Conservation (phyloP, 2,888 invertebrate species). For the Euclidia mi region DNA sequence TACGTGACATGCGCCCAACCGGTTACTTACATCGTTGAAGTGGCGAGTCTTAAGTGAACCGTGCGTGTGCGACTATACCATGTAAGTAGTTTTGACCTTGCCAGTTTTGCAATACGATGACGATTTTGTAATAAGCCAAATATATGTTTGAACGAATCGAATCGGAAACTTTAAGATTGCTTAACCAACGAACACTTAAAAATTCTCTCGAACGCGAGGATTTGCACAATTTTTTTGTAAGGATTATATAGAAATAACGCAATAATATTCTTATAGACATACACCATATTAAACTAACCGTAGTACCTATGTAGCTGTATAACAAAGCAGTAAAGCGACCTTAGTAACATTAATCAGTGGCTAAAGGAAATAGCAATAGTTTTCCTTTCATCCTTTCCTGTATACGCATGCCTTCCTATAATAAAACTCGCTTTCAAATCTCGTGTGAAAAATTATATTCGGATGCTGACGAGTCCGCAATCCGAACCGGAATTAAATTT, state of each 20-base stretch:
- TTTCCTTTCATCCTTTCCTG: constrained; percentile 20
- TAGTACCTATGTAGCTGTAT: neutral
- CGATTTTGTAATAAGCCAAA: constrained; percentile 41
- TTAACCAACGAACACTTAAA: constrained; percentile 19
- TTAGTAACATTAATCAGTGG: neutral
- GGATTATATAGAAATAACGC: neutral
- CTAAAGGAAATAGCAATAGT: constrained; percentile 2
- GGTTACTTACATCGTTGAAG: constrained; percentile 47
- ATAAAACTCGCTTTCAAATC: constrained; percentile 1
- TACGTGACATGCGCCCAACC: constrained; percentile 57
- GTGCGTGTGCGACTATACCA: constrained; percentile 54
- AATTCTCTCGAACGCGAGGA: constrained; percentile 12
- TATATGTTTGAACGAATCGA: constrained; percentile 33
- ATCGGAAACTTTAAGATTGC: constrained; percentile 30
- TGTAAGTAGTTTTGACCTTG: constrained; percentile 57
- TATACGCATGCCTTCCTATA: constrained; percentile 12
- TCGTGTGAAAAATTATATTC: constrained; percentile 24
- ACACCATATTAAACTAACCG: too few species aligned
- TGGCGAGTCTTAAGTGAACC: constrained; percentile 56
- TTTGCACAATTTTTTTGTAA: constrained; percentile 5
- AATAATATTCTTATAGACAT: too few species aligned
- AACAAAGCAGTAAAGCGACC: neutral
- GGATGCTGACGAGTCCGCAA: constrained; percentile 22
- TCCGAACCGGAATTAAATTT: constrained; percentile 12
- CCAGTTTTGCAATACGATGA: constrained; percentile 50